phyloP scores from a whole-genome alignment of 2,888 invertebrate species.

The Alloscopus bannaensis region DNA sequence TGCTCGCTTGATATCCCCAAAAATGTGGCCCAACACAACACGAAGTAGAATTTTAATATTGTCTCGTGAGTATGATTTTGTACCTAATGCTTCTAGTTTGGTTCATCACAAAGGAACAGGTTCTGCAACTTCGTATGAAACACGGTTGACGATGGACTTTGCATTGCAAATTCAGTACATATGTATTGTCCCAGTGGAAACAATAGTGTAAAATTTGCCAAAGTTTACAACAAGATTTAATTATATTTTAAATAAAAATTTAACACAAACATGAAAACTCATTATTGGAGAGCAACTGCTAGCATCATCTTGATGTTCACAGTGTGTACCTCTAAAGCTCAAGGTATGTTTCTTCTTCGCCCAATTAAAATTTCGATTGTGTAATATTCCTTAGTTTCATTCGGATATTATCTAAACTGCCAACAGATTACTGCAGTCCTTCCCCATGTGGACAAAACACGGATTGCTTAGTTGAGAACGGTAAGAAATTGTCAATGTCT shows the following conservation, averaged over 20 bases:
- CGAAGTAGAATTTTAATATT: background rate
- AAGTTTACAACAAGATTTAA: background rate
- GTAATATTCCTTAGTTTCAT: background rate
- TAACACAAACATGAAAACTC: background rate
- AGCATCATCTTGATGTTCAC: background rate
- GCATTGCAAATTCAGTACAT: no score
- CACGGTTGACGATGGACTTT: no score
- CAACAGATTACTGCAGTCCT: constrained; percentile 79
- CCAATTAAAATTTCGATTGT: no score
- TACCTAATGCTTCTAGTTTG: background rate
- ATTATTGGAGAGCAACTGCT: background rate
- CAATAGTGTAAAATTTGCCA: background rate
- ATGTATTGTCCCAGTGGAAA: background rate
- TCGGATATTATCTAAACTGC: no score
- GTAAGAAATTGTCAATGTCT: background rate
- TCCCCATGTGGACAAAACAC: constrained; percentile 70
- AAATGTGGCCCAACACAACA: no score
- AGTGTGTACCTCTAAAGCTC: no score
- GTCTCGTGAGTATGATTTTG: background rate
- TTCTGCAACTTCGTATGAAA: constrained; percentile 51
- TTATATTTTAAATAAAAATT: background rate
- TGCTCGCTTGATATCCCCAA: no score
- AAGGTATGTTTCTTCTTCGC: no score
- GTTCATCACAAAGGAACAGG: constrained; percentile 51
- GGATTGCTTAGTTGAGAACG: constrained; percentile 45